Evolutionary conservation across 2,888 invertebrate genomes (phyloP), one percentile per base, ranked within the genome.

Genomic region (Urechis unicinctus): DNA sequence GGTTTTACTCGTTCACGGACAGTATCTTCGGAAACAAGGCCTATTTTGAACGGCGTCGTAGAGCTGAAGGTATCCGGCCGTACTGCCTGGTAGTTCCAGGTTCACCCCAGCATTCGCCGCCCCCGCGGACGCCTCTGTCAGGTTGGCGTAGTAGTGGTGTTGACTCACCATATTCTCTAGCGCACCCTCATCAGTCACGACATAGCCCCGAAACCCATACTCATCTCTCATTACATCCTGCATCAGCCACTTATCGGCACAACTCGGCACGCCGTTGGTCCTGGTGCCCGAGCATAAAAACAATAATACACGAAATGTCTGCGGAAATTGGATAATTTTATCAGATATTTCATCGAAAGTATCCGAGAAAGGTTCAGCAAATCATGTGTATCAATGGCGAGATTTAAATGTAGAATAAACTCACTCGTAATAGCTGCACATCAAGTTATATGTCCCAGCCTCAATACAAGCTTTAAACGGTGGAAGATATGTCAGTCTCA

Each of bases 351-450:
- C n/a, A n/a, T n/a, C n/a, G n/a, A n/a, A n/a, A n/a, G n/a, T n/a
- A n/a, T n/a, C n/a, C n/a, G n/a, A n/a, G n/a, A n/a, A n/a, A n/a
- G n/a, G n/a, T n/a, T n/a, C n/a, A n/a, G n/a, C n/a, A n/a, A n/a
- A n/a, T n/a, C n/a, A n/a, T n/a, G n/a, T n/a, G n/a, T 13, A 21
- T 45, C 45, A 45, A 45, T 45, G n/a, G n/a, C n/a, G n/a, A n/a
- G n/a, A n/a, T n/a, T n/a, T n/a, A n/a, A n/a, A n/a, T n/a, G n/a
- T n/a, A n/a, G n/a, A n/a, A n/a, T n/a, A 6, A 9, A 41, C 56
- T 22, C 21, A 51, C 70, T 69, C 70, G 65, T 73, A 74, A 56
- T 70, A 74, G 48, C 72, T 72, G 60, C 74, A 74, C 71, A 74
- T 73, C n/a, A 74, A 53, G 44, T 68, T 70, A 60, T 63, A 68